Conservation (phyloP, 2,888 invertebrate genomes). For the Parnassius orleans region DNA sequence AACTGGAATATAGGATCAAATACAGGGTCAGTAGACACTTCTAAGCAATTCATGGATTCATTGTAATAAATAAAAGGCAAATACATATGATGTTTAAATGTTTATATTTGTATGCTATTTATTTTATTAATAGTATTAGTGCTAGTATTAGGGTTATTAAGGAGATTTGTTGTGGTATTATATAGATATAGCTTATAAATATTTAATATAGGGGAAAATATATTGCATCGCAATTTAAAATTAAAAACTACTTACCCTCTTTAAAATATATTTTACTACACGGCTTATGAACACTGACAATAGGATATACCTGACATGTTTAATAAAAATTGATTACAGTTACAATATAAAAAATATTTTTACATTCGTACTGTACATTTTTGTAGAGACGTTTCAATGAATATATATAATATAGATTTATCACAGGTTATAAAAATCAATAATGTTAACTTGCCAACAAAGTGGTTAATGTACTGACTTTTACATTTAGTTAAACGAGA, state of each 20-base stretch:
- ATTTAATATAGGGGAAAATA: not conserved
- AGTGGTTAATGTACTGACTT: too few species aligned
- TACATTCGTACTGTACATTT: not conserved
- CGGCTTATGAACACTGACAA: not conserved
- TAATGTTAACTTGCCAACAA: too few species aligned
- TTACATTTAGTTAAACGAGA: too few species aligned
- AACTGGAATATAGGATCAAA: constrained; percentile 38
- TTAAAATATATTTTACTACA: too few species aligned
- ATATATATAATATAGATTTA: too few species aligned
- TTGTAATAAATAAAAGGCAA: constrained; percentile 14
- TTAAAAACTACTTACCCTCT: too few species aligned
- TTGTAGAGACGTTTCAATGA: not conserved
- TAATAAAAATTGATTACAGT: not conserved
- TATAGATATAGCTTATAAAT: constrained; percentile 1
- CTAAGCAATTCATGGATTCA: constrained; percentile 34
- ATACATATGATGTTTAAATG: not conserved
- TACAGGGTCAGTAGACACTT: constrained; percentile 39
- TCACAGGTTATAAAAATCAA: too few species aligned
- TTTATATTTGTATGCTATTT: constrained; percentile 23
- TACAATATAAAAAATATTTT: not conserved
- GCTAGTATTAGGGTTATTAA: constrained; percentile 1
- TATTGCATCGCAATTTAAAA: too few species aligned
- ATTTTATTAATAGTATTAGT: constrained; percentile 13
- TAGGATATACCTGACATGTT: not conserved
- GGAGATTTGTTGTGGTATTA: constrained; percentile 11